A percentile compares a stretch with the other conserved stretches of the same genome.
Conservation (phyloP, 2,888 invertebrate genomes). For the Ischnura elegans region DNA sequence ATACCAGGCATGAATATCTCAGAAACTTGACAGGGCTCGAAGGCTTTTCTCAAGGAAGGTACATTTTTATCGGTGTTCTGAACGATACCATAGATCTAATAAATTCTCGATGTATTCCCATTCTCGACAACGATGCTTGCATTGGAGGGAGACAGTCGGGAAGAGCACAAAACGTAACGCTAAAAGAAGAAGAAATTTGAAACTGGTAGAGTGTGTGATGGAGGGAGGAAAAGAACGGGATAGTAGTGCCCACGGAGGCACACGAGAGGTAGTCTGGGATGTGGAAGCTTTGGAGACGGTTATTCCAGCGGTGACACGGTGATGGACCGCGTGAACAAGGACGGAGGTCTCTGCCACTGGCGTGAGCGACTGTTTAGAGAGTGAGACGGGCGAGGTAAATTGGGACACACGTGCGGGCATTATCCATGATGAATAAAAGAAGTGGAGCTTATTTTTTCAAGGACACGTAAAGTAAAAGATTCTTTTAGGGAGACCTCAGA, state of each 20-base stretch:
- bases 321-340: conserved; percentile 52
- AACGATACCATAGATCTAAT: too few species aligned
- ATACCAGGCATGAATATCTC: too few species aligned
- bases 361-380: background rate
- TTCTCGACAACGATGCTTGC: background rate
- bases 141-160: conserved; percentile 42
- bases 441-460: background rate
- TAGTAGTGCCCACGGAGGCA: background rate
- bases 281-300: background rate
- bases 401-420: background rate
- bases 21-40: too few species aligned
- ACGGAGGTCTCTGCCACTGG: conserved; percentile 14
- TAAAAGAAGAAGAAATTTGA: background rate
- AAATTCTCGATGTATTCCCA: too few species aligned
- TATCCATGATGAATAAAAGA: background rate
- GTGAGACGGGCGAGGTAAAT: background rate
- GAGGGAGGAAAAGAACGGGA: too few species aligned
- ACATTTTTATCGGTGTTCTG: too few species aligned
- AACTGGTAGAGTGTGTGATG: background rate
- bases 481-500: too few species aligned
- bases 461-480: background rate
- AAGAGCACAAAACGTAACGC: too few species aligned
- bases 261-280: background rate
- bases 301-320: conserved; percentile 63
- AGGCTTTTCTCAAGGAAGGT: too few species aligned